Percentiles rank a stretch among this genome's conserved stretches.
phyloP scores from a whole-genome alignment of 2,888 invertebrate species.

The Euphydryas editha region DNA sequence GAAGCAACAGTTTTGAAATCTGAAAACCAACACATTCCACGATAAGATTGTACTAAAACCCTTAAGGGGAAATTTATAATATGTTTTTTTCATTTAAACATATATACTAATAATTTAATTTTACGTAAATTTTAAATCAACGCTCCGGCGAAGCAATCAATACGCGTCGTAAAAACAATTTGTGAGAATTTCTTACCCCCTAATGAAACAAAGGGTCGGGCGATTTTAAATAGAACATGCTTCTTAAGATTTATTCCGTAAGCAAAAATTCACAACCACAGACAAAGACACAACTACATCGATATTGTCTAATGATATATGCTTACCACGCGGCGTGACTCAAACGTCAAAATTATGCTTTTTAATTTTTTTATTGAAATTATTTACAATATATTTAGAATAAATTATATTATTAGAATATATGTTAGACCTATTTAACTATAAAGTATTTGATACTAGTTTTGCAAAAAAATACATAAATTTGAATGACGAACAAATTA shows the following conservation, averaged over 20 bases:
- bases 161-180: conserved; percentile 64
- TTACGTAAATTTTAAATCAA: conserved; percentile 37
- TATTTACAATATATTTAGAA: neutral
- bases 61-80: neutral
- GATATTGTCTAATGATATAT: conserved; percentile 34
- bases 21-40: no score
- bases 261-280: conserved; percentile 64
- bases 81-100: neutral
- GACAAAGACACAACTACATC: conserved; percentile 41
- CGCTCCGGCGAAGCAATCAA: conserved; percentile 54
- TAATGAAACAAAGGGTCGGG: conserved; percentile 63
- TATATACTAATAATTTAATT: conserved; percentile 25
- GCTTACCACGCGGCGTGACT: conserved; percentile 38
- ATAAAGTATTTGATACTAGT: no score
- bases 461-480: no score
- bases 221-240: conserved; percentile 56
- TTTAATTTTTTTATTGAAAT: conserved; percentile 7
- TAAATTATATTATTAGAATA: no score
- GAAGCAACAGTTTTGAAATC: no score
- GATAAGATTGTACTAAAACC: no score
- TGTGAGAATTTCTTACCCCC: conserved; percentile 50
- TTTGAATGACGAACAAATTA: neutral
- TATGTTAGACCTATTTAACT: no score
- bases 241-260: conserved; percentile 60
- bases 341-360: conserved; percentile 9